phyloP scores from a whole-genome alignment of 2,797 vertebrate species.

The Hemitrygon akajei region DNA sequence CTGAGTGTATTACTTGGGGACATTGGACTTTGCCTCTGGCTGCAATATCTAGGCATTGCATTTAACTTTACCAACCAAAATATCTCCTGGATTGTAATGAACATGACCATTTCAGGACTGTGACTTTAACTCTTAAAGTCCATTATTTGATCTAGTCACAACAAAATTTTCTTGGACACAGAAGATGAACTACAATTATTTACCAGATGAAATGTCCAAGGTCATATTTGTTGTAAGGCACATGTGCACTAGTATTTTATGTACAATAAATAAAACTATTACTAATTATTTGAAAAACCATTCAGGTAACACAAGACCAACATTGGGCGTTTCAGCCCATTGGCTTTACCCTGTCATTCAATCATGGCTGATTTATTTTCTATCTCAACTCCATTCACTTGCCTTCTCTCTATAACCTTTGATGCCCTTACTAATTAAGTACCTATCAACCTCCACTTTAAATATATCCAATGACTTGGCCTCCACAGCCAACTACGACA shows the following conservation, averaged over 20 bases:
- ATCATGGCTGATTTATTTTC: too few species aligned
- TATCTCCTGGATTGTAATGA: too few species aligned
- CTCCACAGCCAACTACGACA: too few species aligned
- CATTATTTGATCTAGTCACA: neutral
- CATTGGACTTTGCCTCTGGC: too few species aligned
- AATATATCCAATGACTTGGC: too few species aligned
- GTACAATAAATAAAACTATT: neutral
- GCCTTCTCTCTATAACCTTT: too few species aligned
- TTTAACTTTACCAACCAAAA: neutral
- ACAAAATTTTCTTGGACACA: neutral
- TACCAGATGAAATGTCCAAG: neutral
- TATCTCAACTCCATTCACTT: too few species aligned
- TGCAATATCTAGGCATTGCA: neutral
- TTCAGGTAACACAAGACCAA: neutral
- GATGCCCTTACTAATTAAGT: too few species aligned
- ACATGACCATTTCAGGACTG: neutral
- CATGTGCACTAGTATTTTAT: neutral
- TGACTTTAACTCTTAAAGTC: neutral
- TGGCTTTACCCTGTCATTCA: too few species aligned
- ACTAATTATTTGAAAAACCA: neutral
- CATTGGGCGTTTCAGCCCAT: too few species aligned
- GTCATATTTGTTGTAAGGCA: neutral
- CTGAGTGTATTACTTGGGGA: too few species aligned
- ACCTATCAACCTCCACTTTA: too few species aligned
- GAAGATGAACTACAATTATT: neutral